These are phyloP conservation scores for Trogon melanurus DNA, from an alignment of 2,113 vertebrate species.

Conservation along the genomic window DNA sequence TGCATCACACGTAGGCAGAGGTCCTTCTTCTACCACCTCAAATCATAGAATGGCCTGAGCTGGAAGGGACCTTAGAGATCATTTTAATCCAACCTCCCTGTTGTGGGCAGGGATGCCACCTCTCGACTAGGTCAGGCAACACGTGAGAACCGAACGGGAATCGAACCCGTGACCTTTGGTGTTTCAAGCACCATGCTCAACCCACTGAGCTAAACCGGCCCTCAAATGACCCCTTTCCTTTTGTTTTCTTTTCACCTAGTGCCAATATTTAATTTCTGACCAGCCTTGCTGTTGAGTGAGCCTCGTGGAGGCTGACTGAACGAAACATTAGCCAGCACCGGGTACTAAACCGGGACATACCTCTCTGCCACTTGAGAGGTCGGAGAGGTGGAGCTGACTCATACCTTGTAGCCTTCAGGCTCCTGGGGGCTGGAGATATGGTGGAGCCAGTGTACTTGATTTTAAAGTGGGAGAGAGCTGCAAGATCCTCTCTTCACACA, in stretches of 20 bases:
- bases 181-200: no score
- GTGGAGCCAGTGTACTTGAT: constrained; percentile 65
- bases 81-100: no score
- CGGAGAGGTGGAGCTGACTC: neutral
- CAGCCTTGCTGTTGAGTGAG: neutral
- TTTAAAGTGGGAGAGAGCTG: constrained; percentile 72
- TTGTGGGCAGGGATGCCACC: no score
- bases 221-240: neutral
- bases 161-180: no score
- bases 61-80: no score
- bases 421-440: constrained; percentile 44
- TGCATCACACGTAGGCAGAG: accelerated
- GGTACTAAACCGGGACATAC: neutral
- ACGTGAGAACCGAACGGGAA: no score
- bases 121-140: no score
- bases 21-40: neutral
- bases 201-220: no score
- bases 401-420: constrained; percentile 29
- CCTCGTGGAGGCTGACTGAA: neutral
- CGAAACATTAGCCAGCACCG: neutral
- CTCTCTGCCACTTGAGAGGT: neutral
- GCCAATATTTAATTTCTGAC: neutral
- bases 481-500: constrained; percentile 69
- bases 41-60: neutral
- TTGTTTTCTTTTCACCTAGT: neutral